phyloP scores from a whole-genome alignment of 2,797 vertebrate species.

The Clarias laeviceps region DNA sequence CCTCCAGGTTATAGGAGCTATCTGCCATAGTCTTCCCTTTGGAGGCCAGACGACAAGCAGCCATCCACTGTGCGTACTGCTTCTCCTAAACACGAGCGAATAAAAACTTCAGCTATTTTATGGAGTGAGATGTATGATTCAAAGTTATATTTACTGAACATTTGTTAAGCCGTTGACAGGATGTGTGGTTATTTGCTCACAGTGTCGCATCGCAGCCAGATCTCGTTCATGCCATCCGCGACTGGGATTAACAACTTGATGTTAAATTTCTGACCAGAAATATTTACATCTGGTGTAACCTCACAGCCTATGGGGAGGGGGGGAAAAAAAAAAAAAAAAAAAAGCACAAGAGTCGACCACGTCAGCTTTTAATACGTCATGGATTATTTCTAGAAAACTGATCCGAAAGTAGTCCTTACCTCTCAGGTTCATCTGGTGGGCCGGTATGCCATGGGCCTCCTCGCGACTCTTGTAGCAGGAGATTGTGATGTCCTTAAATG shows the following conservation, averaged over 20 bases:
- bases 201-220: slow-evolving; percentile 96
- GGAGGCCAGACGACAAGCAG: slow-evolving; percentile 94
- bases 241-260: slow-evolving; percentile 98
- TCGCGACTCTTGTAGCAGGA: slow-evolving; percentile 98
- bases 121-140: neutral
- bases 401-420: slow-evolving; percentile 69
- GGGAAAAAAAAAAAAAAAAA: no score
- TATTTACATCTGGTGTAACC: slow-evolving; percentile 98
- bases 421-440: slow-evolving; percentile 96
- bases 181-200: slow-evolving; percentile 70
- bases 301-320: slow-evolving; percentile 85
- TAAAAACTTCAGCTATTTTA: neutral
- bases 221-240: slow-evolving; percentile 98
- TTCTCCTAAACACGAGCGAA: slow-evolving; percentile 81
- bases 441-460: slow-evolving; percentile 90
- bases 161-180: neutral
- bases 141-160: neutral
- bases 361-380: neutral
- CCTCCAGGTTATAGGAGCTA: slow-evolving; percentile 95
- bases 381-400: neutral
- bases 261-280: slow-evolving; percentile 98
- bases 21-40: slow-evolving; percentile 99
- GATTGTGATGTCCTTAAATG: slow-evolving; percentile 98
- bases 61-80: slow-evolving; percentile 99
- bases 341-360: neutral